phyloP scores from a whole-genome alignment of 2,113 vertebrate genomes.

The Gulo gulo region DNA sequence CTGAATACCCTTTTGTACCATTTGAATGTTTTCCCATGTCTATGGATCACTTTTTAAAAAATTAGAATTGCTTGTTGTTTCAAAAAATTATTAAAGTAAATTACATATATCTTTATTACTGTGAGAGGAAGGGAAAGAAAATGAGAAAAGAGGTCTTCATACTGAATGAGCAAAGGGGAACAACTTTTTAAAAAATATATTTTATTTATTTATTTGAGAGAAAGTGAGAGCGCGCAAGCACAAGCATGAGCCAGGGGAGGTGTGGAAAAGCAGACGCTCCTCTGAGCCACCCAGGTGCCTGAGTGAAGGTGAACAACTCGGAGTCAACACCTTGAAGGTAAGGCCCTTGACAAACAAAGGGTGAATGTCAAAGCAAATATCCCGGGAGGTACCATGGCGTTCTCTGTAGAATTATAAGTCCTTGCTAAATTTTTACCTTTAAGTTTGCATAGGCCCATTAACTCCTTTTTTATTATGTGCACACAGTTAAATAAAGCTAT shows the following conservation, averaged over 20 bases:
- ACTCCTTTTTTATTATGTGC: not conserved
- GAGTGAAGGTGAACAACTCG: not conserved
- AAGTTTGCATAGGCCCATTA: not conserved
- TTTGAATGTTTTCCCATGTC: not conserved
- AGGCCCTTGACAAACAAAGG: not conserved
- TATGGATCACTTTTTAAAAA: not conserved
- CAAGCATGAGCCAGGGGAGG: too few relatives aligned
- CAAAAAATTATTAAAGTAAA: constrained; percentile 11
- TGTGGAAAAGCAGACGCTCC: too few relatives aligned
- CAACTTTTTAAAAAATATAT: not conserved
- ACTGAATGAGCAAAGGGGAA: not conserved
- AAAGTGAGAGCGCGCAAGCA: too few relatives aligned
- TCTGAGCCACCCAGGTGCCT: not conserved
- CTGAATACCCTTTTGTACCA: not conserved
- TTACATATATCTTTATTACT: not conserved
- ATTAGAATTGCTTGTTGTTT: not conserved
- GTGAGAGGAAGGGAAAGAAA: not conserved
- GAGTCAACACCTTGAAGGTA: not conserved
- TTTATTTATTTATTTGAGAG: too few relatives aligned
- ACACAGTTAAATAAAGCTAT: not conserved
- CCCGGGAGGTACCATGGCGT: not conserved
- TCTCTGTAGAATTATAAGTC: not conserved
- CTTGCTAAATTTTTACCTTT: not conserved
- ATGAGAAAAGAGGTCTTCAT: not conserved
- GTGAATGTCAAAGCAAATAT: not conserved